Evolutionary conservation across 2,797 vertebrate species (phyloP).

Genomic region (Leucoraja ocellata): DNA sequence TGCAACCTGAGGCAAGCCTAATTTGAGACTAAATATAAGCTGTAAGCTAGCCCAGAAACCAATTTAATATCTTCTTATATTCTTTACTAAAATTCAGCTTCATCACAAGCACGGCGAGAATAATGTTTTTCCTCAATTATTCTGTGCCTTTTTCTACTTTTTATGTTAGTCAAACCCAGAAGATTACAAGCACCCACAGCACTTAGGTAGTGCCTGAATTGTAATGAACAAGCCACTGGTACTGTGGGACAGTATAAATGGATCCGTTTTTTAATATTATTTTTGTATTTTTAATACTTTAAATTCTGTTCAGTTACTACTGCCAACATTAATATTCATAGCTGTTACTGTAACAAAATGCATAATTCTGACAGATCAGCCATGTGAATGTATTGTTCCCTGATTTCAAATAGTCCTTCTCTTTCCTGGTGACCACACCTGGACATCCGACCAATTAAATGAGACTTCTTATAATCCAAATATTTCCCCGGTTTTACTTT

Average conservation of each 20-base stretch:
- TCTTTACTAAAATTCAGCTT: too few relatives aligned
- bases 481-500: not conserved
- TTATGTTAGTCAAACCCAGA: not conserved
- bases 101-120: not conserved
- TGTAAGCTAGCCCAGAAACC: too few relatives aligned
- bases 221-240: not conserved
- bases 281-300: conserved; percentile 20
- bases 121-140: not conserved
- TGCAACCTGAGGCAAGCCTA: too few relatives aligned
- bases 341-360: conserved; percentile 8
- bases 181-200: not conserved
- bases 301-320: not conserved
- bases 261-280: not conserved
- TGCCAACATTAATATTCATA: conserved; percentile 12
- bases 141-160: not conserved
- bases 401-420: not conserved
- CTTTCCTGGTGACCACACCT: not conserved
- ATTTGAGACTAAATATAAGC: too few relatives aligned
- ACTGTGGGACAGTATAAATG: not conserved
- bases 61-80: too few relatives aligned
- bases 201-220: not conserved
- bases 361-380: not conserved
- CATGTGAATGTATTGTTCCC: not conserved
- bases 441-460: not conserved
- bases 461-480: not conserved